Evolutionary conservation across 1,140 invertebrate genomes (phyloP), one percentile per base, ranked within the genome.

Genomic region (Gryon sp.): DNA sequence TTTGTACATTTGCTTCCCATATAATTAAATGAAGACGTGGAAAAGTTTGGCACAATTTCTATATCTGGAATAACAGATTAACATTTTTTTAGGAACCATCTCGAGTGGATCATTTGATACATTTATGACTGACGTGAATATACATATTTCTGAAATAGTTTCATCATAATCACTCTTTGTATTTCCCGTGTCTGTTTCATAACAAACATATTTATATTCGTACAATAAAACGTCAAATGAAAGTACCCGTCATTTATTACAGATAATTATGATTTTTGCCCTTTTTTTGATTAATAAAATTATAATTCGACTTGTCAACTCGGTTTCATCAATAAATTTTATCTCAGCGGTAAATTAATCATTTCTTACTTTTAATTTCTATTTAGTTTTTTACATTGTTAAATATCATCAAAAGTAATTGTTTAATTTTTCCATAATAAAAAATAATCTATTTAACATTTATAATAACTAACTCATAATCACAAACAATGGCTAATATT

Each of bases 51-150:
- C 11, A 18, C 6, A 19, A 48, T 24, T 45, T 45, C 24, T 2
- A 15, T n/a, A n/a, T n/a, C n/a, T n/a, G 12, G 41, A 12, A 26
- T 26, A 30, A 32, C 20, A 32, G 24, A 32, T 30, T 48, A 30
- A 9, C 12, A 24, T 0, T 32, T 28, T 19, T 45, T 12, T 16
- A n/a, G 16, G 26, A 32, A 48, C 19, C 16, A 20, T 20, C 16
- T 50, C 16, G 28, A 12, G 16, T 12, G 16, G 16, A 19, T 50
- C 8, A 15, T 46, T 48, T 20, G 8, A 16, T 7, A 15, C 32
- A 50, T 50, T 50, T 50, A 50, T 34, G 46, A 52, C 9, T 36
- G 18, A 36, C 30, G 36, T 24, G 30, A 52, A 52, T 22, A 52
- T 24, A n/a, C n/a, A 36, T 52, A 20, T 22, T 30, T 48, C 19